Conservation (phyloP, 2,113 vertebrate species). For the Illadopsis cleaveri region DNA sequence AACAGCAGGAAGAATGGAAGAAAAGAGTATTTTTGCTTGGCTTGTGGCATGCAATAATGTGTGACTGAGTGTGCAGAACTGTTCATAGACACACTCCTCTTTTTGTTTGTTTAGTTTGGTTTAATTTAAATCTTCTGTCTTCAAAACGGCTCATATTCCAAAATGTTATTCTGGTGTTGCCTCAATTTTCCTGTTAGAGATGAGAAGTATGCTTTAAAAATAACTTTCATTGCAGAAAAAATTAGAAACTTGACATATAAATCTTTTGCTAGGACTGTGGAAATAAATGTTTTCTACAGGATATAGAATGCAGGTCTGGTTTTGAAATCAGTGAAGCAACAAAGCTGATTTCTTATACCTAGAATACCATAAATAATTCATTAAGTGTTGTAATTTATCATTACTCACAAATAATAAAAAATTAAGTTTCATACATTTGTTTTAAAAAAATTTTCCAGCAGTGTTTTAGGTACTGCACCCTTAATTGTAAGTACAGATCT, state of each 20-base stretch:
- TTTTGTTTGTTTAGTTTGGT: not conserved
- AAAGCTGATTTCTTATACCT: not conserved
- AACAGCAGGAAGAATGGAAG: not conserved
- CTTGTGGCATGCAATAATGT: not conserved
- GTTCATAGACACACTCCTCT: not conserved
- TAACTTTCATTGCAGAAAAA: constrained; percentile 16
- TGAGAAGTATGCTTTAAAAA: constrained; percentile 15
- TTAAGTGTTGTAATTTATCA: not conserved
- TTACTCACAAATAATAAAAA: not conserved
- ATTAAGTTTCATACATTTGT: not conserved
- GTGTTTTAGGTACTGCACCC: not conserved
- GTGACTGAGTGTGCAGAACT: not conserved
- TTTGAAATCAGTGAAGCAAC: not conserved
- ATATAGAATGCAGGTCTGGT: not conserved
- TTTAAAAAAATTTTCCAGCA: not conserved
- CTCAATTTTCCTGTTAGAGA: not conserved
- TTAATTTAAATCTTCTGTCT: not conserved
- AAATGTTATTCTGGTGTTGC: not conserved
- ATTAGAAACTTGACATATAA: not conserved
- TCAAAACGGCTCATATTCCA: not conserved
- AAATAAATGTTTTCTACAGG: not conserved
- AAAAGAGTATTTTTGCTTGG: not conserved
- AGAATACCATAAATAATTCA: constrained; percentile 15
- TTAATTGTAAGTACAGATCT: not conserved
- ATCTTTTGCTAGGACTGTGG: not conserved